A percentile compares a stretch with the other conserved stretches of the same genome.
These are phyloP conservation scores for Dissostichus mawsoni DNA, from an alignment of 2,113 vertebrate genomes.

Conservation along the genomic window DNA sequence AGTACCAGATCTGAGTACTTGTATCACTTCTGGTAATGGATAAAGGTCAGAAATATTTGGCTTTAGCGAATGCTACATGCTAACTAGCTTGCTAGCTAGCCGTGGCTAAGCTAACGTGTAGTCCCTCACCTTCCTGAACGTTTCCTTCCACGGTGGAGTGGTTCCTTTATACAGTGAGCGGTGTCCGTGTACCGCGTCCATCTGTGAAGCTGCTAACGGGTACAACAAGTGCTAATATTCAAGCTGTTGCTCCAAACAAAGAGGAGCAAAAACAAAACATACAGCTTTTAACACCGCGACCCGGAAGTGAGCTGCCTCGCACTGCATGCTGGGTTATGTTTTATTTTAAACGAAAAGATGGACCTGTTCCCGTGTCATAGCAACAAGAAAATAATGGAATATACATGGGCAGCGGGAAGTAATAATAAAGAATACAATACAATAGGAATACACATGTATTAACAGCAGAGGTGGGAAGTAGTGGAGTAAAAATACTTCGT, in stretches of 20 bases:
- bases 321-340: slow-evolving; percentile 59
- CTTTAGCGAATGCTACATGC: slow-evolving; percentile 8
- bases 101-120: neutral
- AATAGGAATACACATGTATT: no score
- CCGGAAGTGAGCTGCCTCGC: slow-evolving; percentile 51
- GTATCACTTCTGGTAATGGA: no score
- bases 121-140: slow-evolving; percentile 84
- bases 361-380: no score
- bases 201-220: slow-evolving; percentile 29
- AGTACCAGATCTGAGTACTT: no score
- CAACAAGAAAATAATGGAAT: no score
- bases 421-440: no score
- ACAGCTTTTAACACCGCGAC: slow-evolving; percentile 21
- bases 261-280: neutral
- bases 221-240: fast-evolving
- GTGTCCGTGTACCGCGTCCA: slow-evolving; percentile 66
- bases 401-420: no score
- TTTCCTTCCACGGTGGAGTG: slow-evolving; percentile 90
- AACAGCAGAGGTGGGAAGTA: no score
- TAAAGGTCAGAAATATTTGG: no score
- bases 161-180: slow-evolving; percentile 84
- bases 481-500: no score
- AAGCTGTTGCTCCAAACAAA: neutral
- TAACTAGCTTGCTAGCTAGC: no score
- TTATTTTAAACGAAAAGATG: neutral